A percentile compares a stretch with the other conserved stretches of the same genome.
These are phyloP conservation scores for Anhinga rufa DNA, from an alignment of 2,113 vertebrate species.

Conservation along the genomic window DNA sequence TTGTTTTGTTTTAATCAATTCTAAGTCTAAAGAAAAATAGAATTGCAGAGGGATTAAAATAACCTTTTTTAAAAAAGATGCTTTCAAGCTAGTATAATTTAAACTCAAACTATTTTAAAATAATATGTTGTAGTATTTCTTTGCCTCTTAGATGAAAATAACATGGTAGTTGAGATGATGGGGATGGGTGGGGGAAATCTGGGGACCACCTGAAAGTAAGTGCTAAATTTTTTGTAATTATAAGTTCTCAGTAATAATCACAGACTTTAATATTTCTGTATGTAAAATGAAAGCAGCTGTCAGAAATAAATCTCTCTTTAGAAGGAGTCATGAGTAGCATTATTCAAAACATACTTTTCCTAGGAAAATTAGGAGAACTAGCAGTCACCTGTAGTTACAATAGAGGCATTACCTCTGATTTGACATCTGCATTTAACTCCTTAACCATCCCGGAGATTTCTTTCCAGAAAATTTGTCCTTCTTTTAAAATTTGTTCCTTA, in stretches of 20 bases:
- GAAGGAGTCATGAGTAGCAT: background rate
- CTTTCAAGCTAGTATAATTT: background rate
- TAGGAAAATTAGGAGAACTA: background rate
- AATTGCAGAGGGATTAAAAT: conserved; percentile 10
- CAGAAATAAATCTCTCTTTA: background rate
- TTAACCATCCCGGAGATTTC: background rate
- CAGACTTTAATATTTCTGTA: background rate
- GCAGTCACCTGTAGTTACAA: background rate
- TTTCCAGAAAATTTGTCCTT: background rate
- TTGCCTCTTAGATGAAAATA: background rate
- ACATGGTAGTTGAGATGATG: background rate
- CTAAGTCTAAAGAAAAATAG: conserved; percentile 16
- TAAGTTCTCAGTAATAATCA: background rate
- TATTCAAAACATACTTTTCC: background rate
- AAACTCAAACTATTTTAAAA: background rate
- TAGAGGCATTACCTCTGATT: background rate
- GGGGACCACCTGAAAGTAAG: background rate
- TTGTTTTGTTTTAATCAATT: conserved; percentile 62
- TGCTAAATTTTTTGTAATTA: background rate
- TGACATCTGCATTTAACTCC: background rate
- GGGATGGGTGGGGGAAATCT: background rate
- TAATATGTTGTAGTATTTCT: background rate
- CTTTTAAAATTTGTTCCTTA: background rate
- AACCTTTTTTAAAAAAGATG: background rate
- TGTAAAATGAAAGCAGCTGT: background rate